phyloP scores from a whole-genome alignment of 2,797 vertebrate genomes.

The Nannoperca obscura region DNA sequence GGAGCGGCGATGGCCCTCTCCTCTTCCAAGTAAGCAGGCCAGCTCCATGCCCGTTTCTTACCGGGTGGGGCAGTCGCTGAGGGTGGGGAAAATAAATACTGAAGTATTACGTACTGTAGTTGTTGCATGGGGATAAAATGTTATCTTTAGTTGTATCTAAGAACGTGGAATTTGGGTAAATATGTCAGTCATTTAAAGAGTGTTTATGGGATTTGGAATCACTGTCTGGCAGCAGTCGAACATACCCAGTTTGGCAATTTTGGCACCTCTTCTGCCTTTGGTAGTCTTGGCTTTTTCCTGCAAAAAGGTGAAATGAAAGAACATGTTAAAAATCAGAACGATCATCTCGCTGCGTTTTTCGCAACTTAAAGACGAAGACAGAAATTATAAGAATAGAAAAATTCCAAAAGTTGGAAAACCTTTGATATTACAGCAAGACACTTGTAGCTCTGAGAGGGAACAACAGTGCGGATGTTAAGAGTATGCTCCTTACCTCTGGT shows the following conservation, averaged over 20 bases:
- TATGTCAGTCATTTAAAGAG: background rate
- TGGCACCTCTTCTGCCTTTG: conserved; percentile 90
- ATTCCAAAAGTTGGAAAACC: background rate
- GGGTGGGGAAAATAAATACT: background rate
- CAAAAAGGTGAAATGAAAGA: conserved; percentile 58
- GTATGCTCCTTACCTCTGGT: conserved; percentile 83
- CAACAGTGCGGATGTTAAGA: background rate
- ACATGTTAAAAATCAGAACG: background rate
- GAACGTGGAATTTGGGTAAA: background rate
- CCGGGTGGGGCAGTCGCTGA: conserved; percentile 80
- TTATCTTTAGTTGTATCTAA: background rate
- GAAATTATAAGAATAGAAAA: background rate
- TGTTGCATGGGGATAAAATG: background rate
- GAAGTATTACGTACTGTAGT: background rate
- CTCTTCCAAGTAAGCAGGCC: conserved; percentile 92
- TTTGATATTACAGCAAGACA: background rate
- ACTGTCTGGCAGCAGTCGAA: conserved; percentile 6
- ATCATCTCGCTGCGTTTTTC: background rate
- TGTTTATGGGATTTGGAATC: conserved; percentile 4
- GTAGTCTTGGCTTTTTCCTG: conserved; percentile 90
- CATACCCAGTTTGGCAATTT: conserved; percentile 90
- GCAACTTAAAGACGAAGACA: background rate
- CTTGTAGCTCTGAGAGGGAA: background rate
- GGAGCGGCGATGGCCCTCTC: conserved; percentile 90
- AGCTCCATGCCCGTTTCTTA: conserved; percentile 93